Evolutionary conservation across 2,888 invertebrate genomes (phyloP).

Genomic region (Polyommatus iphigenia): DNA sequence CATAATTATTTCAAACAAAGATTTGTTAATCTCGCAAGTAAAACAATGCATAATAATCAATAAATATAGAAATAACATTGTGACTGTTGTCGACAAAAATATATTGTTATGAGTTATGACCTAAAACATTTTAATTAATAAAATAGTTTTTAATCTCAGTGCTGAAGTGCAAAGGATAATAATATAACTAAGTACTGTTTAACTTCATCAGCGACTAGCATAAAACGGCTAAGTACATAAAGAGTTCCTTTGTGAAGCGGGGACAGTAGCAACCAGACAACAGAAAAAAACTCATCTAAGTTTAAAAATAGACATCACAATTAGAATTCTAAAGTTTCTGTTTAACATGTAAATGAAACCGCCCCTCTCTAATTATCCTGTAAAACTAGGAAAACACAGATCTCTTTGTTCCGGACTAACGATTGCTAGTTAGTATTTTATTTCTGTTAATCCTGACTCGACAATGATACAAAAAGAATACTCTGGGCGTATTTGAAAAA

Average conservation of each 20-base stretch:
- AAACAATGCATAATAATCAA: background rate
- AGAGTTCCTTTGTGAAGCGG: background rate
- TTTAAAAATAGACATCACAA: conserved; percentile 19
- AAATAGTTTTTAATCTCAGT: background rate
- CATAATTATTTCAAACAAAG: conserved; percentile 20
- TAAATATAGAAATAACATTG: background rate
- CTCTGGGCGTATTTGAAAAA: conserved; percentile 20
- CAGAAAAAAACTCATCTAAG: conserved; percentile 8
- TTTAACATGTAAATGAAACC: conserved; percentile 32
- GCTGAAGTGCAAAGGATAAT: background rate
- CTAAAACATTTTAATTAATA: too few species aligned
- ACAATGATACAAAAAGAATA: conserved; percentile 28
- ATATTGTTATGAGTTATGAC: background rate
- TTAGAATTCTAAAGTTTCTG: conserved; percentile 32
- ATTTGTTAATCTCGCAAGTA: background rate
- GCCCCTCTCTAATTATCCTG: conserved; percentile 33
- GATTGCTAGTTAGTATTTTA: conserved; percentile 27
- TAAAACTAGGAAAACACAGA: conserved; percentile 33
- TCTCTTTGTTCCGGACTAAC: conserved; percentile 28
- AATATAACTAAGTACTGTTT: background rate
- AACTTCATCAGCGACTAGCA: background rate
- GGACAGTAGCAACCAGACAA: conserved; percentile 13
- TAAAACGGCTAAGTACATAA: background rate
- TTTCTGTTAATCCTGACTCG: conserved; percentile 29
- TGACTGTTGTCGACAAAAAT: background rate